Percentiles rank a stretch among this genome's conserved stretches.
phyloP scores from a whole-genome alignment of 2,888 invertebrate species.

The Hoplodrina ambigua region DNA sequence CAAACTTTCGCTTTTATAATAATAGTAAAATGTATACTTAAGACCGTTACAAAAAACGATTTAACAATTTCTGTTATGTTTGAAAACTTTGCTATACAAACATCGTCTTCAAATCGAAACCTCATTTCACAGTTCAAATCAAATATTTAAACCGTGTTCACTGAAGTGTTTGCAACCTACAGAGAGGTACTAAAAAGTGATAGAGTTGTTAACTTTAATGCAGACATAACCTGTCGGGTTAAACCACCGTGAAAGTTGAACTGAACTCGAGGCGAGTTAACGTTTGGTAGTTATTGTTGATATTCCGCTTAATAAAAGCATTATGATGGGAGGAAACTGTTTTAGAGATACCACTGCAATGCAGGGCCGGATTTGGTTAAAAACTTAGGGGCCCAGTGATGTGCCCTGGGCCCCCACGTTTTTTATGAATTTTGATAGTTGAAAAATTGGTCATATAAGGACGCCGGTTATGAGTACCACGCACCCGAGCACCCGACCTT shows the following conservation, averaged over 20 bases:
- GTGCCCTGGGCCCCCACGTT: no score
- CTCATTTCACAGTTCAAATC: not conserved
- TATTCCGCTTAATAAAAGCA: not conserved
- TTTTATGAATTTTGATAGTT: no score
- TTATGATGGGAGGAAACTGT: not conserved
- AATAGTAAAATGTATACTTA: no score
- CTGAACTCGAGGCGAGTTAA: not conserved
- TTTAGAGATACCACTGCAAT: no score
- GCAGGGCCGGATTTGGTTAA: no score
- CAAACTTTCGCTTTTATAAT: no score
- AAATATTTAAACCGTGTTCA: constrained; percentile 18
- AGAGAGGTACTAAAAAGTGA: constrained; percentile 36
- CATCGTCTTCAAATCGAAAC: not conserved
- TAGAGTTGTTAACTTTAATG: constrained; percentile 46
- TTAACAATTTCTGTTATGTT: no score
- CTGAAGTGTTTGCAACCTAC: constrained; percentile 1
- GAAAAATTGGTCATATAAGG: no score
- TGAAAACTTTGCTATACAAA: not conserved
- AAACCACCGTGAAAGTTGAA: constrained; percentile 32
- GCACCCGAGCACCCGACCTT: no score
- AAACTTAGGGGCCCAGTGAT: no score
- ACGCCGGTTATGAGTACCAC: no score
- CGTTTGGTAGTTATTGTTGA: not conserved
- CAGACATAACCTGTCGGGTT: constrained; percentile 22
- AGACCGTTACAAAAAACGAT: no score